These are phyloP conservation scores for Vanessa atalanta DNA, from an alignment of 1,140 invertebrate genomes.

Conservation along the genomic window DNA sequence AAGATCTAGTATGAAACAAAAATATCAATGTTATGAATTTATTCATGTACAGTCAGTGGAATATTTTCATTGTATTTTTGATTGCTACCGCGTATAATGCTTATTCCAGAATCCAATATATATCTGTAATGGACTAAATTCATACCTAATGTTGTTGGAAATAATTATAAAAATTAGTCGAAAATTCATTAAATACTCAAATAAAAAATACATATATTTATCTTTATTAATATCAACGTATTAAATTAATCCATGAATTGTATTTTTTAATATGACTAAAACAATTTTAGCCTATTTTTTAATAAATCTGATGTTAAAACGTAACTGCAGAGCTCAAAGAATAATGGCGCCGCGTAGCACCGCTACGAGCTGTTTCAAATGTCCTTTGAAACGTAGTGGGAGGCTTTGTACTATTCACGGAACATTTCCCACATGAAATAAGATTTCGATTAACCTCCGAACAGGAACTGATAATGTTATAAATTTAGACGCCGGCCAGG, in stretches of 20 bases:
- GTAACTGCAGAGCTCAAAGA: not conserved
- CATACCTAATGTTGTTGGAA: too few species aligned
- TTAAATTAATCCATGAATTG: too few species aligned
- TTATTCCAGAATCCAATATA: too few species aligned
- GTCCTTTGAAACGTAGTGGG: slow-evolving; percentile 54
- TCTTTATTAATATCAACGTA: too few species aligned
- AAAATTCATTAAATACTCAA: too few species aligned
- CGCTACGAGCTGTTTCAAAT: slow-evolving; percentile 32
- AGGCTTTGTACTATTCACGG: slow-evolving; percentile 63
- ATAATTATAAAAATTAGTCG: too few species aligned
- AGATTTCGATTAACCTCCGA: slow-evolving; percentile 66
- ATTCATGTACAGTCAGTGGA: not conserved
- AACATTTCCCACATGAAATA: slow-evolving; percentile 68
- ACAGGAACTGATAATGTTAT: slow-evolving; percentile 42
- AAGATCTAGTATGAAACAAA: slow-evolving; percentile 37
- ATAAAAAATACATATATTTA: too few species aligned
- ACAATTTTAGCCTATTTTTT: too few species aligned
- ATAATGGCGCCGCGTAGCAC: slow-evolving; percentile 3
- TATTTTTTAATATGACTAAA: too few species aligned
- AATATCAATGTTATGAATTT: slow-evolving; percentile 32
- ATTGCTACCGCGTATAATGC: not conserved
- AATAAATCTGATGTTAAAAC: not conserved
- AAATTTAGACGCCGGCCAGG: slow-evolving; percentile 31
- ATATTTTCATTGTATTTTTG: slow-evolving; percentile 13
- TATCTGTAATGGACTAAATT: too few species aligned